These are phyloP conservation scores for Cossypha polioptera DNA, from an alignment of 2,797 vertebrate species.

Conservation along the genomic window DNA sequence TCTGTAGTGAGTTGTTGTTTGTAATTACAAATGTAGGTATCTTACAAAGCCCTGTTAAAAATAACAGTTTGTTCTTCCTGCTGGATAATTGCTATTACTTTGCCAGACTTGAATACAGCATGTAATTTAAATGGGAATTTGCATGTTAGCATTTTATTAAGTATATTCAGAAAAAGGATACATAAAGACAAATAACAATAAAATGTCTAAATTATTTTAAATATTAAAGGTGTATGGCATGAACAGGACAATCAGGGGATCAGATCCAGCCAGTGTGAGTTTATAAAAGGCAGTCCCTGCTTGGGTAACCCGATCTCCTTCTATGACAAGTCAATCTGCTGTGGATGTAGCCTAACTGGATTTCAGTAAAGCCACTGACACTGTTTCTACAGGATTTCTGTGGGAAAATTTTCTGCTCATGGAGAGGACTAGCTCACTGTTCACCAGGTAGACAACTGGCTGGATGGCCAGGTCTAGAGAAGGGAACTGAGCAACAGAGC, in stretches of 20 bases:
- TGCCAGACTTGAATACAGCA: background rate
- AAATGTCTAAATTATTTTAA: background rate
- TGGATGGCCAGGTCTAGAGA: background rate
- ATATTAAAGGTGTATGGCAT: background rate
- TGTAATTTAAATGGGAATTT: background rate
- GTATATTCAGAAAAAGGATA: background rate
- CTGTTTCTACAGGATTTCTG: fast-evolving
- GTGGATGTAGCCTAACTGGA: background rate
- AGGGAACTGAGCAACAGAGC: fast-evolving
- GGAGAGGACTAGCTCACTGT: fast-evolving
- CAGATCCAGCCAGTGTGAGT: background rate
- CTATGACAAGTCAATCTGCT: background rate
- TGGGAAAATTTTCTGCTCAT: background rate
- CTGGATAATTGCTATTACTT: background rate
- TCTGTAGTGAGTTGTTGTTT: background rate
- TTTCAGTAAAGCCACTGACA: background rate
- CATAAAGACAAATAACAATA: background rate
- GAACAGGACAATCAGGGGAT: background rate
- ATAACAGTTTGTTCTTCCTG: background rate
- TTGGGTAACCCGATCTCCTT: background rate
- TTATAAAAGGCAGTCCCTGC: background rate
- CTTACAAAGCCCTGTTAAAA: background rate
- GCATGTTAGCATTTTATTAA: background rate
- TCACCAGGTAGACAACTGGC: background rate
- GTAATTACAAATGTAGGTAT: background rate